A percentile compares a stretch with the other conserved stretches of the same genome.
phyloP scores from a whole-genome alignment of 2,797 vertebrate species.

The Gouania willdenowi region DNA sequence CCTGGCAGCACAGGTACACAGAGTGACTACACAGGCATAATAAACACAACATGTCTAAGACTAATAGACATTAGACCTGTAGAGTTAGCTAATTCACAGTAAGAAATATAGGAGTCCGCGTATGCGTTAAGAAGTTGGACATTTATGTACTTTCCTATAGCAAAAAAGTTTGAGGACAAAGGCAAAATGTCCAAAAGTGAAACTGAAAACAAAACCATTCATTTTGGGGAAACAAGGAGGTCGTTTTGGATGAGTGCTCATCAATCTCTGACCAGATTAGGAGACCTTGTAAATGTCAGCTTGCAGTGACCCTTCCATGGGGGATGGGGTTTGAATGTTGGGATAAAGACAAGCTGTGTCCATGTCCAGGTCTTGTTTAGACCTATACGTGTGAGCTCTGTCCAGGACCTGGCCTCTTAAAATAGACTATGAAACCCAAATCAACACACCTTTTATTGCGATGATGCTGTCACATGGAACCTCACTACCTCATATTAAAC shows the following conservation, averaged over 20 bases:
- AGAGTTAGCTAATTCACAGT: no score
- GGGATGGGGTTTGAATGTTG: conserved; percentile 32
- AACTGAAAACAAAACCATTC: conserved; percentile 27
- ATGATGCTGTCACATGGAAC: background rate
- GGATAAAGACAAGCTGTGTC: conserved; percentile 31
- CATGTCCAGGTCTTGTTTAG: conserved; percentile 16
- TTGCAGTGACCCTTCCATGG: conserved; percentile 48
- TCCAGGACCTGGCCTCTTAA: conserved; percentile 2
- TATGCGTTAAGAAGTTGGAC: no score
- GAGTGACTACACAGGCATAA: conserved; percentile 58
- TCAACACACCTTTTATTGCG: background rate
- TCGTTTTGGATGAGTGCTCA: conserved; percentile 32
- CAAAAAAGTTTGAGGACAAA: background rate
- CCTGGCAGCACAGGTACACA: conserved; percentile 61
- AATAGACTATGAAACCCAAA: background rate
- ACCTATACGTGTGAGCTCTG: conserved; percentile 14
- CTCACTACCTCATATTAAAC: background rate
- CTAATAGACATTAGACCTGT: conserved; percentile 36
- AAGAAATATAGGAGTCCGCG: no score
- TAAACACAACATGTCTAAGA: conserved; percentile 49
- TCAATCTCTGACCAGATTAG: conserved; percentile 65
- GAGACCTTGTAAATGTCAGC: conserved; percentile 60
- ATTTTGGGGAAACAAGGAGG: conserved; percentile 12
- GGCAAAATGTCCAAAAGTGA: conserved; percentile 3
- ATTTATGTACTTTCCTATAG: no score